Conservation (phyloP, 2,888 invertebrate genomes). For the Yponomeuta sedellus region DNA sequence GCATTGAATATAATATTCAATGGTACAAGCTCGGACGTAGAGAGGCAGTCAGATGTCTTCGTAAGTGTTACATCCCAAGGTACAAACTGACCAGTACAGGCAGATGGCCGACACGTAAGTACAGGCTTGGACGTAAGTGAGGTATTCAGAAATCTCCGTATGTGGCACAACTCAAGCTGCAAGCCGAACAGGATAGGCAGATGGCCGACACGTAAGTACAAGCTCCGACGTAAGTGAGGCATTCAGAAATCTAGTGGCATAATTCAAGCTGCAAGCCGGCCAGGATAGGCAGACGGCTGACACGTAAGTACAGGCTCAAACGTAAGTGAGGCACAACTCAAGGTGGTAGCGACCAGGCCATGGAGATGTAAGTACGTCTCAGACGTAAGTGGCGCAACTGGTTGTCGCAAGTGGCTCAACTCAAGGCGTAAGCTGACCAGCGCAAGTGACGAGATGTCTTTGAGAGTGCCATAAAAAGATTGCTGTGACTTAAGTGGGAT, state of each 20-base stretch:
- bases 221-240: not conserved
- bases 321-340: conserved; percentile 57
- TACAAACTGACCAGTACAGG: conserved; percentile 78
- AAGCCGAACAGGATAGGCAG: conserved; percentile 78
- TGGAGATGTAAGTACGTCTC: conserved; percentile 63
- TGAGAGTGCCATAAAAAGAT: too few species aligned
- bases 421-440: conserved; percentile 77
- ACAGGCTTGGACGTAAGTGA: not conserved
- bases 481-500: too few species aligned
- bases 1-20: too few species aligned
- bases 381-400: not conserved
- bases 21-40: too few species aligned
- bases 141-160: too few species aligned
- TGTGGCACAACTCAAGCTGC: conserved; percentile 76
- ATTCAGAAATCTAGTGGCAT: too few species aligned
- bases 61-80: conserved; percentile 37
- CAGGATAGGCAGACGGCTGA: conserved; percentile 77
- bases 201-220: conserved; percentile 70
- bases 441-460: too few species aligned
- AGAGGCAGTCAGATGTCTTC: not conserved
- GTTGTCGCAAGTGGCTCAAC: too few species aligned
- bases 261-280: conserved; percentile 78
- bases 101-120: conserved; percentile 75
- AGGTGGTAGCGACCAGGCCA: conserved; percentile 78
- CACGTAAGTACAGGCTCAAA: conserved; percentile 45